A percentile compares a stretch with the other conserved stretches of the same genome.
Evolutionary conservation across 2,113 vertebrate genomes (phyloP).

Genomic region (Verasper variegatus): DNA sequence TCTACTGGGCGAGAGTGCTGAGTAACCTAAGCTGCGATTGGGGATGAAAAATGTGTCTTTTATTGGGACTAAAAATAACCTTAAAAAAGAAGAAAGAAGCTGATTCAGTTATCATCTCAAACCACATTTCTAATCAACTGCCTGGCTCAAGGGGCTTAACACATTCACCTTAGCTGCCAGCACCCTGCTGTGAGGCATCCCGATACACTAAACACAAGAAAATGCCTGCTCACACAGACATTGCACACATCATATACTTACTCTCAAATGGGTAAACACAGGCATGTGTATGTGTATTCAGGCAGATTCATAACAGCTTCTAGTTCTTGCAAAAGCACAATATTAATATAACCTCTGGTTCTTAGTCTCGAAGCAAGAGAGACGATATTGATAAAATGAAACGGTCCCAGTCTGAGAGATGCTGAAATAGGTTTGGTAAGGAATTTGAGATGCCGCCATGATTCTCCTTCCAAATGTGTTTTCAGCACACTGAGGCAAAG

Average conservation of each 20-base stretch:
- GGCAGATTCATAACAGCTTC: conserved; percentile 22
- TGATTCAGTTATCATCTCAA: conserved; percentile 55
- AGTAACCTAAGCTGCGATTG: not conserved
- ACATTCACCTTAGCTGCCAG: conserved; percentile 54
- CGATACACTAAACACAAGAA: not conserved
- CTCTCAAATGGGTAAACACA: not conserved
- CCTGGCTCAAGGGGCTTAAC: conserved; percentile 44
- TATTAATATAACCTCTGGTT: conserved; percentile 34
- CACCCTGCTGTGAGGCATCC: conserved; percentile 51
- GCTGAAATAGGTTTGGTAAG: not conserved
- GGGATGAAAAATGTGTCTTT: not conserved
- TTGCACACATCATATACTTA: not conserved
- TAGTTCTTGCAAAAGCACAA: conserved; percentile 20
- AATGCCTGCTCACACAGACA: conserved; percentile 2
- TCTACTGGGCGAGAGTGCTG: not conserved
- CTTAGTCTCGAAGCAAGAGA: conserved; percentile 13
- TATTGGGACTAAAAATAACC: conserved; percentile 33
- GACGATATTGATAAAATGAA: conserved; percentile 9
- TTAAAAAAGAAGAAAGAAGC: conserved; percentile 25
- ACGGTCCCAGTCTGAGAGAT: conserved; percentile 8
- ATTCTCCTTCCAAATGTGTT: conserved; percentile 1
- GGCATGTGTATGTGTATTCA: conserved; percentile 5
- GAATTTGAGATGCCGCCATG: conserved; percentile 17
- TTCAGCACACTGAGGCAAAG: conserved; percentile 11
- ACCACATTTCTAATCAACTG: conserved; percentile 64